Evolutionary conservation across 2,888 invertebrate genomes (phyloP), one percentile per base, ranked within the genome.

Genomic region (Eubasilissa splendida): DNA sequence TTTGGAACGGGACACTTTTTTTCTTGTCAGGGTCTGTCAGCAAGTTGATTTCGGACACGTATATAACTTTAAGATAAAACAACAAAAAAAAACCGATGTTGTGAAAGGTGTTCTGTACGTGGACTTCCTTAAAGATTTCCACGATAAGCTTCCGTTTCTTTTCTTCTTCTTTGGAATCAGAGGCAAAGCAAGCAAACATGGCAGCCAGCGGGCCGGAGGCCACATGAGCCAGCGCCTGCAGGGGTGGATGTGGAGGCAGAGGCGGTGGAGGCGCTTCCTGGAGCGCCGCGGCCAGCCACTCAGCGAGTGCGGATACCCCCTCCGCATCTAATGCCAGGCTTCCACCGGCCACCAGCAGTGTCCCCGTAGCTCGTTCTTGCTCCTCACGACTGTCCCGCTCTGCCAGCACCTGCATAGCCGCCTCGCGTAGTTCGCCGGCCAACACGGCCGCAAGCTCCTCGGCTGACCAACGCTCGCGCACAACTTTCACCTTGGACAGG

Each of bases 11-110:
- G 84, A 93, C 91, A 85, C 91, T 88, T 86, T 91, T 90, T 85
- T 89, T 91, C 89, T 89, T 92, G 84, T 83, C 91, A 84, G 85
- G 90, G 87, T 90, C 92, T 84, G 88, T 87, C 85, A 90, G 89
- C 2, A 88, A 87, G 52, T 88, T 88, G 52, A 86, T 89, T 83
- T 90, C 92, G 85, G 86, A 90, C 90, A 92, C 95, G 91, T 88
- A 90, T 77, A 88, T 87, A 83, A 95, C 95, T 92, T 96, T 97
- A 84, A 97, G 91, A 89, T 96, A 98, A 90, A 97, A 98, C 75
- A 98, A 89, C 84, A 98, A 91, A 85, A 96, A 92, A 88, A 96
- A 97, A 68, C 98, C 98, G 80, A 96, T 92, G 86, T 93, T 92
- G 11, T 94, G 93, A 86, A 95, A 92, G 85, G 91, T 88, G 84